Evolutionary conservation across 2,797 vertebrate species (phyloP).

Genomic region (Poeciliopsis presidionis): DNA sequence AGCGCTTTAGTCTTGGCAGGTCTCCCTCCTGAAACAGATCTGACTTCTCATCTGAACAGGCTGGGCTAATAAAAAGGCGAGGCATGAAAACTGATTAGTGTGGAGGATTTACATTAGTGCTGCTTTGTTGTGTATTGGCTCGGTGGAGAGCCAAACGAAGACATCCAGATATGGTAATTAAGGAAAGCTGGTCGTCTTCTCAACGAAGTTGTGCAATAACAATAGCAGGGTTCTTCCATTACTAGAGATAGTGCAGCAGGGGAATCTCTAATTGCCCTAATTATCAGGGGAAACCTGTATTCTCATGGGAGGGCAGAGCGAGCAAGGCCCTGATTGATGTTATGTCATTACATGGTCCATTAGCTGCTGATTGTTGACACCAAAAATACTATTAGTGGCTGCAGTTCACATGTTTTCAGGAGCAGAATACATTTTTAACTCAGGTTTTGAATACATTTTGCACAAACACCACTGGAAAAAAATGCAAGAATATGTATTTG

Average conservation of each 20-base stretch:
- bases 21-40: not conserved
- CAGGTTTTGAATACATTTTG: not conserved
- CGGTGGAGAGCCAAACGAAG: slow-evolving; percentile 54
- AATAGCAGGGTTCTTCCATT: slow-evolving; percentile 65
- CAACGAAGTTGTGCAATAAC: slow-evolving; percentile 61
- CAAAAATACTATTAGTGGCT: slow-evolving; percentile 22
- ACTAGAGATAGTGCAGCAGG: slow-evolving; percentile 60
- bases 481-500: not conserved
- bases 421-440: not conserved
- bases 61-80: not conserved
- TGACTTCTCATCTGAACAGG: not conserved
- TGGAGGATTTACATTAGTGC: slow-evolving; percentile 71
- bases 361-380: slow-evolving; percentile 43
- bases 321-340: slow-evolving; percentile 35
- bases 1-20: not conserved
- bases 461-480: not conserved
- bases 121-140: slow-evolving; percentile 48
- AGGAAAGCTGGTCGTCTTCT: slow-evolving; percentile 61
- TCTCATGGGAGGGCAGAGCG: slow-evolving; percentile 51
- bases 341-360: slow-evolving; percentile 43
- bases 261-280: slow-evolving; percentile 76
- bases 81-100: slow-evolving; percentile 46
- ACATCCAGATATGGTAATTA: slow-evolving; percentile 76
- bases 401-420: not conserved
- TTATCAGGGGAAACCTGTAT: slow-evolving; percentile 75